A percentile compares a stretch with the other conserved stretches of the same genome.
phyloP scores from a whole-genome alignment of 2,888 invertebrate species.

The Spicauda simplicius region DNA sequence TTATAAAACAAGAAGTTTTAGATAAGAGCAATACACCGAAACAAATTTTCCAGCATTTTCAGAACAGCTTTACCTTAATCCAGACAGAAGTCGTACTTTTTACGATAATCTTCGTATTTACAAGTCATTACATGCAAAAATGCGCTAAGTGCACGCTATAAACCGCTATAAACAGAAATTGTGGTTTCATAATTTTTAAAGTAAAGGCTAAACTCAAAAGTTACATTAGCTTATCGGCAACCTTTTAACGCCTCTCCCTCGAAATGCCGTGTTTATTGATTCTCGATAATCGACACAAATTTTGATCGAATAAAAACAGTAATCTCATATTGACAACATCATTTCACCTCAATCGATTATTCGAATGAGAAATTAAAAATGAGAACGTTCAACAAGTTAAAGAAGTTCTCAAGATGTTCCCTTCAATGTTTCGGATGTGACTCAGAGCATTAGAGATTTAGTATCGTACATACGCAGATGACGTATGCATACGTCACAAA shows the following conservation, averaged over 20 bases:
- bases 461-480: constrained; percentile 33
- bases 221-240: constrained; percentile 29
- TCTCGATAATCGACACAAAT: constrained; percentile 9
- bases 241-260: constrained; percentile 30
- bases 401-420: constrained; percentile 15
- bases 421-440: constrained; percentile 24
- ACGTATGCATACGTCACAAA: constrained; percentile 49
- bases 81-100: constrained; percentile 19
- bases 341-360: constrained; percentile 6
- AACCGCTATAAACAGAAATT: constrained; percentile 25
- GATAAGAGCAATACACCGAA: background rate
- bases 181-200: constrained; percentile 26
- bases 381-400: constrained; percentile 4
- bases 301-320: constrained; percentile 4
- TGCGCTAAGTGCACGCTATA: constrained; percentile 7
- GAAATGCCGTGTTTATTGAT: constrained; percentile 30
- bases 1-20: constrained; percentile 3
- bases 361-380: background rate
- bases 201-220: constrained; percentile 23
- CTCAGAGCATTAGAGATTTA: constrained; percentile 20
- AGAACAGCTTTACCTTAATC: constrained; percentile 7
- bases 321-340: constrained; percentile 5
- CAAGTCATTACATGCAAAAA: constrained; percentile 17
- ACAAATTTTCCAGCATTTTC: constrained; percentile 6
- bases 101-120: constrained; percentile 22